Conservation (phyloP, 2,888 invertebrate genomes). For the Balanococcus diminutus region DNA sequence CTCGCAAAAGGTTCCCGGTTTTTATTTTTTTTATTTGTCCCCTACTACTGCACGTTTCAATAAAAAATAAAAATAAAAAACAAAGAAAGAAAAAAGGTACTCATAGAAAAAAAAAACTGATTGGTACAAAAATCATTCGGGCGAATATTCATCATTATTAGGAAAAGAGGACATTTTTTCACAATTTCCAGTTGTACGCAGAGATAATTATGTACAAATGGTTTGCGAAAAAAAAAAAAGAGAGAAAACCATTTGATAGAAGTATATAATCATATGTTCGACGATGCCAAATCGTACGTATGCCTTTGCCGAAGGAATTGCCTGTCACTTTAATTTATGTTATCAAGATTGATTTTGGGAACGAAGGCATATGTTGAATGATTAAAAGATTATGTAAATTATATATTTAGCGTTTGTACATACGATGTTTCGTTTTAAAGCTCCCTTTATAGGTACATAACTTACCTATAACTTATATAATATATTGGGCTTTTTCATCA, state of each 20-base stretch:
- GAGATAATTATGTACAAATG: background rate
- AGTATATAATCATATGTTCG: background rate
- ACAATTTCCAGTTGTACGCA: background rate
- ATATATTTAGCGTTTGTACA: background rate
- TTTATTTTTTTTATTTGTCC: too few relatives aligned
- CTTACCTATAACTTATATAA: background rate
- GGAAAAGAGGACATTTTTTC: background rate
- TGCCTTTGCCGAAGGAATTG: background rate
- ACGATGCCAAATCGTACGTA: background rate
- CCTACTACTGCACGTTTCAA: background rate
- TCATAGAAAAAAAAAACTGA: background rate
- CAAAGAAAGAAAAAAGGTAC: background rate
- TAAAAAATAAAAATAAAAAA: background rate
- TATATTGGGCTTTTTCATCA: conserved; percentile 10
- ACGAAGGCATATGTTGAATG: conserved; percentile 35
- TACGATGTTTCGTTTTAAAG: background rate
- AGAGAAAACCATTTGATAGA: background rate
- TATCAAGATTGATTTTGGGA: conserved; percentile 37
- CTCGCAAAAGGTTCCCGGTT: background rate
- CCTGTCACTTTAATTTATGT: background rate
- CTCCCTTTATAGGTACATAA: background rate
- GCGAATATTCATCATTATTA: background rate
- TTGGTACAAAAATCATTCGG: background rate
- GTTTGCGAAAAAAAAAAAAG: background rate
- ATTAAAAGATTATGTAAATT: conserved; percentile 42